Conservation (phyloP, 23 tunicate genomes). For the Aplidium turbinatum region DNA sequence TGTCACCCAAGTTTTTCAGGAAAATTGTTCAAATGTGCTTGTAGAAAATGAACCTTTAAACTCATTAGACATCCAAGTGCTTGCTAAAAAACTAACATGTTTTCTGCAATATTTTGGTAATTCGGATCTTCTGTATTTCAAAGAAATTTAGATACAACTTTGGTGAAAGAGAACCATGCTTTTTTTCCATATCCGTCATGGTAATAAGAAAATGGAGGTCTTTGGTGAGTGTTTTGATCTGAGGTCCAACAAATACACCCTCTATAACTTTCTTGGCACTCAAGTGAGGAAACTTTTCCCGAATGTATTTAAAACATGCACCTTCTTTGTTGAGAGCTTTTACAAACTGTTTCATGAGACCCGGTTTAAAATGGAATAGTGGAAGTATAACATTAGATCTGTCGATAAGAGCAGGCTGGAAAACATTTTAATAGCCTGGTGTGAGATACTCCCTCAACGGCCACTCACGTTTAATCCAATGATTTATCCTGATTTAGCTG, state of each 20-base stretch:
- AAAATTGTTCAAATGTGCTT: conserved; percentile 41
- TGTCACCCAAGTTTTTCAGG: conserved; percentile 31
- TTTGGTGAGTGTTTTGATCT: conserved; percentile 14
- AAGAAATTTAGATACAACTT: conserved; percentile 25
- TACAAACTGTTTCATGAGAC: conserved; percentile 40
- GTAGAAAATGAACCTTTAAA: conserved; percentile 35
- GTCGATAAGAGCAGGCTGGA: conserved; percentile 11
- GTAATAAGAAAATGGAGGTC: conserved; percentile 5
- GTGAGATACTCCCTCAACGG: conserved; percentile 29
- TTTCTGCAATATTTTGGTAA: conserved; percentile 34
- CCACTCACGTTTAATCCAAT: conserved; percentile 43
- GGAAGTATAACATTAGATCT: background rate
- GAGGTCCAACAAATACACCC: conserved; percentile 42
- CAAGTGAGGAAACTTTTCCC: conserved; percentile 36
- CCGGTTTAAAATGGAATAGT: conserved; percentile 23
- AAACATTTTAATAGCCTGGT: conserved; percentile 31
- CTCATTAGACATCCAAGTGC: conserved; percentile 45
- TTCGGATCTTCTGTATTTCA: conserved; percentile 28
- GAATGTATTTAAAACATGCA: conserved; percentile 32
- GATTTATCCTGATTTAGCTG: conserved; percentile 34
- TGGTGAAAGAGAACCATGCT: conserved; percentile 24
- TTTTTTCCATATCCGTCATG: conserved; percentile 34
- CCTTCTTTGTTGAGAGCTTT: conserved; percentile 38
- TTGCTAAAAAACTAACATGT: conserved; percentile 33
- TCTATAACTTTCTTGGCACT: conserved; percentile 39